A percentile compares a stretch with the other conserved stretches of the same genome.
These are phyloP conservation scores for Thereva unica DNA, from an alignment of 2,888 invertebrate genomes.

Conservation along the genomic window DNA sequence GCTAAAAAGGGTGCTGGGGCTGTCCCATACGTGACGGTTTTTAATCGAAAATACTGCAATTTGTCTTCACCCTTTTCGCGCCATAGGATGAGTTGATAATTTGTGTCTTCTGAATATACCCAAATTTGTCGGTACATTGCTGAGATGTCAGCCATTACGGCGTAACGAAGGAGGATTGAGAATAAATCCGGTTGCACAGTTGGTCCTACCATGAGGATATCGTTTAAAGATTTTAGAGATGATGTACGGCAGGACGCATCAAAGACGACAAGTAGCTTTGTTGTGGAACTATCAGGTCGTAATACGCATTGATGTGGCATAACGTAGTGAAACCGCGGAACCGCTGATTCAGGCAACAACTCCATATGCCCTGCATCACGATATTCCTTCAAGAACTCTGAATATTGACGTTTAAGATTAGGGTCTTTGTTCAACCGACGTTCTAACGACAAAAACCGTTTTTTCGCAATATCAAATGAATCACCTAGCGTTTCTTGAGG, in stretches of 20 bases:
- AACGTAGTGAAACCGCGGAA: slow-evolving; percentile 1
- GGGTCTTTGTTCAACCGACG: neutral
- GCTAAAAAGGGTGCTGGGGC: slow-evolving; percentile 17
- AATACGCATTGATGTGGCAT: slow-evolving; percentile 48
- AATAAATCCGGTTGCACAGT: slow-evolving; percentile 45
- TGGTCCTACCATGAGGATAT: slow-evolving; percentile 37
- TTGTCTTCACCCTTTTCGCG: slow-evolving; percentile 43
- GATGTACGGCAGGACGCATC: slow-evolving; percentile 45
- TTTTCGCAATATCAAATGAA: neutral
- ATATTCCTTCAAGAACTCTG: slow-evolving; percentile 17
- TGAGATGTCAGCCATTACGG: slow-evolving; percentile 39
- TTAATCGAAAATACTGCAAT: neutral
- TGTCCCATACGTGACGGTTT: slow-evolving; percentile 7
- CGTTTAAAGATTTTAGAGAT: slow-evolving; percentile 1
- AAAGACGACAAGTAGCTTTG: slow-evolving; percentile 42
- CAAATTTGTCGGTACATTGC: slow-evolving; percentile 48
- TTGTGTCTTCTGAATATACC: slow-evolving; percentile 42
- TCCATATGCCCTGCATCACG: neutral
- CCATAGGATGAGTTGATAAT: slow-evolving; percentile 50
- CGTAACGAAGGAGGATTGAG: slow-evolving; percentile 46
- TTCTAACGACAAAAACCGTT: neutral
- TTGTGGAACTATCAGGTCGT: slow-evolving; percentile 44
- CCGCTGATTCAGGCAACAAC: neutral
- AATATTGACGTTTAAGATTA: neutral
- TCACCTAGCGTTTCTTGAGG: neutral